Evolutionary conservation across 2,113 vertebrate species (phyloP).

Genomic region (Nannobrachium achirus): DNA sequence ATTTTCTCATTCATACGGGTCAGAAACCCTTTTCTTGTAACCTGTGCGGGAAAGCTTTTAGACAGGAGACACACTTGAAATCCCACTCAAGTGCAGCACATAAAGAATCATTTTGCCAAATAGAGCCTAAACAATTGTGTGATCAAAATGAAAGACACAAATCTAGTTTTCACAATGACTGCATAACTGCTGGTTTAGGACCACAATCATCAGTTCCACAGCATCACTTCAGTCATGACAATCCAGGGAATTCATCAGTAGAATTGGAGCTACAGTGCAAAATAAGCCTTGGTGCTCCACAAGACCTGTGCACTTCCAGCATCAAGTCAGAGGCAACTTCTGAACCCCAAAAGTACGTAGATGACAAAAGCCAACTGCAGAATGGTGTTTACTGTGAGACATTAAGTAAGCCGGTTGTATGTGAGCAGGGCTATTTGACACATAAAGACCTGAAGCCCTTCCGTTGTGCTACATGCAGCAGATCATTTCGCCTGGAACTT

Average conservation of each 20-base stretch:
- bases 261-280: constrained; percentile 36
- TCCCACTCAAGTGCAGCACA: constrained; percentile 15
- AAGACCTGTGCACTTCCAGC: constrained; percentile 8
- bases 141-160: not conserved
- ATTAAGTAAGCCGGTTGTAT: constrained; percentile 17
- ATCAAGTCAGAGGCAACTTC: not conserved
- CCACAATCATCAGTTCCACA: not conserved
- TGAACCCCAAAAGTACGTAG: constrained; percentile 2
- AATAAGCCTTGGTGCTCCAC: constrained; percentile 15
- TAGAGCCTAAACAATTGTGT: not conserved
- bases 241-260: constrained; percentile 2
- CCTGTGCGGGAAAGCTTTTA: constrained; percentile 26
- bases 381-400: constrained; percentile 13
- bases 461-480: constrained; percentile 31
- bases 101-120: not conserved
- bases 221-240: not conserved
- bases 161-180: not conserved
- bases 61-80: constrained; percentile 37
- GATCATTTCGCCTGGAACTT: constrained; percentile 25
- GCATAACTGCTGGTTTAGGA: not conserved
- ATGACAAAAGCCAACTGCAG: not conserved
- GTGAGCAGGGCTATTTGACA: constrained; percentile 2
- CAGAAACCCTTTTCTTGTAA: constrained; percentile 38
- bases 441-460: constrained; percentile 29
- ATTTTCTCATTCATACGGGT: constrained; percentile 45